phyloP scores from a whole-genome alignment of 2,113 vertebrate species.

The Raja brachyura region DNA sequence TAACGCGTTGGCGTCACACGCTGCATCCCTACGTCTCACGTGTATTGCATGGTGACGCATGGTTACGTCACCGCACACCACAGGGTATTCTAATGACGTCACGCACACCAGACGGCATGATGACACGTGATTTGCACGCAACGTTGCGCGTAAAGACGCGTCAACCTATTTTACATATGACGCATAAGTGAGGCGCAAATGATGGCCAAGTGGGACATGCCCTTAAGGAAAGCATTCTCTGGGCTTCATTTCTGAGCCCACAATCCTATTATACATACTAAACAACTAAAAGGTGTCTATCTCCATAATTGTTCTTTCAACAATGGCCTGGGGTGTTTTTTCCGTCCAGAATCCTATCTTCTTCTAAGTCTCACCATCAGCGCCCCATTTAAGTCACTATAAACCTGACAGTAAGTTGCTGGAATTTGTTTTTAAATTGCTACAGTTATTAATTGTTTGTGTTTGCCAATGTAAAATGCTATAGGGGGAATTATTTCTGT shows the following conservation, averaged over 20 bases:
- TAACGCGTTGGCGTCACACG: too few relatives aligned
- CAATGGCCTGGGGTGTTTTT: not conserved
- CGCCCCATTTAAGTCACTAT: not conserved
- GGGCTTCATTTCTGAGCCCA: not conserved
- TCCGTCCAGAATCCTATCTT: too few relatives aligned
- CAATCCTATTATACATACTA: not conserved
- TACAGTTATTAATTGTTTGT: not conserved
- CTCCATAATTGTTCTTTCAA: not conserved
- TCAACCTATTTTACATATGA: too few relatives aligned
- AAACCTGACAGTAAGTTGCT: not conserved
- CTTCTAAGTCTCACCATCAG: not conserved
- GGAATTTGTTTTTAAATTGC: not conserved
- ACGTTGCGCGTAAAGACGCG: too few relatives aligned
- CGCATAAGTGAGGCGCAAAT: too few relatives aligned
- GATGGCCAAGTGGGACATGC: too few relatives aligned
- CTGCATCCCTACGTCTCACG: too few relatives aligned
- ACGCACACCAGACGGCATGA: too few relatives aligned
- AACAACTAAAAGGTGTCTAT: not conserved
- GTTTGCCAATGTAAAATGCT: not conserved
- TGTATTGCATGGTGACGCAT: too few relatives aligned
- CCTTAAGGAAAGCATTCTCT: not conserved
- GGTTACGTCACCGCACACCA: too few relatives aligned
- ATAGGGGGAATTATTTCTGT: not conserved
- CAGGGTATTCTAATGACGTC: too few relatives aligned
- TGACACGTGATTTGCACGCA: too few relatives aligned